Percentiles rank a stretch among this genome's conserved stretches.
Conservation (phyloP, 2,113 vertebrate genomes). For the Orthonyx spaldingii region DNA sequence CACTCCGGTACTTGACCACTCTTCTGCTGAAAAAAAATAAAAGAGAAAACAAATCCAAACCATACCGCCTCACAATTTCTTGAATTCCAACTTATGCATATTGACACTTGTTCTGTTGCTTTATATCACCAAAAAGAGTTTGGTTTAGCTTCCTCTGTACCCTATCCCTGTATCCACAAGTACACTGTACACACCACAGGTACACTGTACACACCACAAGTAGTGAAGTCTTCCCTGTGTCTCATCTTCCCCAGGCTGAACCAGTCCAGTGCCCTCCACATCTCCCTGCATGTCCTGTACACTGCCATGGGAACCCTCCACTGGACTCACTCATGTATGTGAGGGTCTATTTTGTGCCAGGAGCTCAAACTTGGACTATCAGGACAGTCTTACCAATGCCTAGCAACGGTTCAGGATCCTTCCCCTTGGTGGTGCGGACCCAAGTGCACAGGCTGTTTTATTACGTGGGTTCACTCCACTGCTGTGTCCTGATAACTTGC, state of each 20-base stretch:
- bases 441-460: background rate
- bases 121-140: background rate
- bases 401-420: background rate
- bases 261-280: accelerated
- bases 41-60: background rate
- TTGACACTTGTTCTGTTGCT: background rate
- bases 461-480: accelerated
- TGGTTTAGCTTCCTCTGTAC: background rate
- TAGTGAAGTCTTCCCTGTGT: background rate
- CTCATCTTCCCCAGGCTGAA: accelerated
- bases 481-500: background rate
- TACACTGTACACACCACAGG: background rate
- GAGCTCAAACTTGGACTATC: background rate
- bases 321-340: too few species aligned
- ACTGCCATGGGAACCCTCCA: background rate
- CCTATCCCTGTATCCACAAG: accelerated
- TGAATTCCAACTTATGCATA: background rate
- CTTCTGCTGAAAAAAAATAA: background rate
- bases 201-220: background rate
- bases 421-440: background rate
- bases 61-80: background rate
- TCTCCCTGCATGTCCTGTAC: background rate
- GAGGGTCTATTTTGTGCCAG: background rate
- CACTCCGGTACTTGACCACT: background rate
- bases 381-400: too few species aligned